Percentiles rank a stretch among this genome's conserved stretches.
phyloP scores from a whole-genome alignment of 1,140 invertebrate species.

The Drosophila albomicans region DNA sequence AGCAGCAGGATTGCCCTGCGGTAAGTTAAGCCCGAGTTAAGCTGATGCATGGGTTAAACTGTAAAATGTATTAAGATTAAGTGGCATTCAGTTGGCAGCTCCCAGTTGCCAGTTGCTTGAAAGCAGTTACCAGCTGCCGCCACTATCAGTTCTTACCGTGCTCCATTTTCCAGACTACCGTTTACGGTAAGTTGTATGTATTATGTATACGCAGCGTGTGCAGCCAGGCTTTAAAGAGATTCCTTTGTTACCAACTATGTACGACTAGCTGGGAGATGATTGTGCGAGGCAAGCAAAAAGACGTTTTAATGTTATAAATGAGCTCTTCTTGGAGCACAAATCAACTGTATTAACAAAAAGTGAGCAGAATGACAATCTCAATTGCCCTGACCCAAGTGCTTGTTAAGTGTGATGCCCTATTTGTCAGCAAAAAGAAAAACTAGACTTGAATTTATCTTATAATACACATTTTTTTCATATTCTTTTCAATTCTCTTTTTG shows the following conservation, averaged over 20 bases:
- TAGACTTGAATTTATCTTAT: not conserved
- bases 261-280: constrained; percentile 49
- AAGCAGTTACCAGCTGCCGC: constrained; percentile 20
- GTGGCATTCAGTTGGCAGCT: constrained; percentile 61
- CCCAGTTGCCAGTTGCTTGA: constrained; percentile 3
- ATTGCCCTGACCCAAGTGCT: not conserved
- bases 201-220: constrained; percentile 57
- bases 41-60: constrained; percentile 80
- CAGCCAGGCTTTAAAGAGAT: constrained; percentile 33
- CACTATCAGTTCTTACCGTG: constrained; percentile 34
- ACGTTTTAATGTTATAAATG: constrained; percentile 12
- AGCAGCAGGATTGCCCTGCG: constrained; percentile 48
- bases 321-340: not conserved
- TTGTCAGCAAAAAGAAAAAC: not conserved
- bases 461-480: not conserved
- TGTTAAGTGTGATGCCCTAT: not conserved
- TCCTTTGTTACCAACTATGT: constrained; percentile 46
- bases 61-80: constrained; percentile 81
- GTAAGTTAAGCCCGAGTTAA: constrained; percentile 73
- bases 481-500: not conserved
- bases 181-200: constrained; percentile 33
- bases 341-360: not conserved
- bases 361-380: not conserved
- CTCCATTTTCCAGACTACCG: constrained; percentile 4
- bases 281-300: not conserved